Conservation (phyloP, 2,888 invertebrate genomes). For the Octonoba sinensis region DNA sequence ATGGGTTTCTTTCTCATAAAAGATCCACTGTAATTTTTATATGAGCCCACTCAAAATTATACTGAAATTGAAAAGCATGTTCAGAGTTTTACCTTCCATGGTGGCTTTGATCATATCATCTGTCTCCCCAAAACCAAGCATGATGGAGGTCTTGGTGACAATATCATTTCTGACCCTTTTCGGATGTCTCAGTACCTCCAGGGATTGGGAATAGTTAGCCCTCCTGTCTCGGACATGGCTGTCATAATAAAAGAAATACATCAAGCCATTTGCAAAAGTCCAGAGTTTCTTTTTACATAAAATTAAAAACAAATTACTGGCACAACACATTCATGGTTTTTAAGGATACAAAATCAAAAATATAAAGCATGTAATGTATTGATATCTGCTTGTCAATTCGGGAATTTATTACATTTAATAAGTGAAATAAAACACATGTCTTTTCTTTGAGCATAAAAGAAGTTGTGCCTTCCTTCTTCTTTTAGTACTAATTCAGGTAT, state of each 20-base stretch:
- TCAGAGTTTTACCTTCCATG: conserved; percentile 77
- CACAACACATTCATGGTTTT: too few species aligned
- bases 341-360: background rate
- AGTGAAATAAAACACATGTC: too few species aligned
- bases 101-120: conserved; percentile 89
- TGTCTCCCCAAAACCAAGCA: conserved; percentile 94
- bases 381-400: too few species aligned
- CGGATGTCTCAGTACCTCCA: conserved; percentile 84
- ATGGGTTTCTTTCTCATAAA: too few species aligned
- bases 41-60: background rate
- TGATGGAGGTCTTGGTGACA: conserved; percentile 97
- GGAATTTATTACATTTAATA: too few species aligned
- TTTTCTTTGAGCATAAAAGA: too few species aligned
- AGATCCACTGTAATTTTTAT: too few species aligned
- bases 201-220: conserved; percentile 91
- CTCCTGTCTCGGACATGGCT: conserved; percentile 90
- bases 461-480: too few species aligned
- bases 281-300: too few species aligned
- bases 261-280: background rate
- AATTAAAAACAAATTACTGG: too few species aligned
- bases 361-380: background rate
- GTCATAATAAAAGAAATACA: conserved; percentile 14
- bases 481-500: too few species aligned
- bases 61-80: background rate
- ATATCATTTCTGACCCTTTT: conserved; percentile 85